These are phyloP conservation scores for Zhuqinia jingwanae DNA, from an alignment of 2,888 invertebrate genomes.

Conservation along the genomic window DNA sequence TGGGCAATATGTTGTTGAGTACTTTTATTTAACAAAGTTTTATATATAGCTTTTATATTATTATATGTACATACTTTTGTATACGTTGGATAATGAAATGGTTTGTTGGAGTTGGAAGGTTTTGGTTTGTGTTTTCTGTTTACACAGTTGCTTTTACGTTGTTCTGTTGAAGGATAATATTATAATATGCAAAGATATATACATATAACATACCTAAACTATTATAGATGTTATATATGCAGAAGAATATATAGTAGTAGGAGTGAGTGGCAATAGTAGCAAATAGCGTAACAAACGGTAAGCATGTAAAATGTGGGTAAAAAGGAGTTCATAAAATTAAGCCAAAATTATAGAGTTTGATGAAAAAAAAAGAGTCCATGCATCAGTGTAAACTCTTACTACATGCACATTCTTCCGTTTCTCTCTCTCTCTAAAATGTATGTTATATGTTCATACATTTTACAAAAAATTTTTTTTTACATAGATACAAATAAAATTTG, in stretches of 20 bases:
- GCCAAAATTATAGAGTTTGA: constrained; percentile 56
- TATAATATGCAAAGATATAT: constrained; percentile 35
- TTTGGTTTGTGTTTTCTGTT: constrained; percentile 29
- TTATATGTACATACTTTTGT: too few relatives aligned
- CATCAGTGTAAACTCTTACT: constrained; percentile 31
- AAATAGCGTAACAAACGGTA: constrained; percentile 13
- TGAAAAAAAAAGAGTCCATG: neutral
- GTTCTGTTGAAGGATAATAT: constrained; percentile 34
- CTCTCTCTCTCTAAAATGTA: neutral
- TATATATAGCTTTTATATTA: too few relatives aligned
- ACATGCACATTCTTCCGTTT: constrained; percentile 58
- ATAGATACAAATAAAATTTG: neutral
- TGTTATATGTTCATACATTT: constrained; percentile 12
- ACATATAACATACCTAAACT: neutral
- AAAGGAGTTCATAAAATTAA: constrained; percentile 46
- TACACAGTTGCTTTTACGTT: constrained; percentile 13
- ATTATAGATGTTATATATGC: too few relatives aligned
- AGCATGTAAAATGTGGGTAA: constrained; percentile 7
- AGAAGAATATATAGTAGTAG: neutral
- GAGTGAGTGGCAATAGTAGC: neutral
- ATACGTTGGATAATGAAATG: constrained; percentile 59
- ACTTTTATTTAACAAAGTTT: neutral
- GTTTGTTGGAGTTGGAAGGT: constrained; percentile 23
- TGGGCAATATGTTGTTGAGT: constrained; percentile 24
- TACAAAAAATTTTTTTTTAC: too few relatives aligned